Evolutionary conservation across 2,888 invertebrate genomes (phyloP).

Genomic region (Machimus rusticus): DNA sequence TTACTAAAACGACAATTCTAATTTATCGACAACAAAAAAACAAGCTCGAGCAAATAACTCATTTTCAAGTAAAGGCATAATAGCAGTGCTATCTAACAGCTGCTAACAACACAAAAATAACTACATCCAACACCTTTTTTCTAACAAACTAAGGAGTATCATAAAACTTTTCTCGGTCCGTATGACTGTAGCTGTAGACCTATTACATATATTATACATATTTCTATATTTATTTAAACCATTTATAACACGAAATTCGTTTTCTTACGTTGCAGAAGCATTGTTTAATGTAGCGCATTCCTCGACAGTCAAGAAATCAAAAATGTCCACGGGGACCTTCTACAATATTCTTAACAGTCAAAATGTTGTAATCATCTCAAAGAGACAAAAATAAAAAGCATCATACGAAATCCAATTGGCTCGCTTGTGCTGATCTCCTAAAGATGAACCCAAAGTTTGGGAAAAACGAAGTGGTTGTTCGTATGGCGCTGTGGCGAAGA

Average conservation of each 20-base stretch:
- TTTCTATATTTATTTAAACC: background rate
- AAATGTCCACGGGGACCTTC: background rate
- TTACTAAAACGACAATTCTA: background rate
- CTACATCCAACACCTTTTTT: background rate
- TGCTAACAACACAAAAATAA: too few relatives aligned
- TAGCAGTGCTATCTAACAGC: background rate
- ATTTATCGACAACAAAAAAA: background rate
- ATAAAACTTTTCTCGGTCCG: background rate
- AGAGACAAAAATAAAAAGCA: conserved; percentile 19
- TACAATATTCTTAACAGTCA: conserved; percentile 4
- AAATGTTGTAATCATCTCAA: background rate
- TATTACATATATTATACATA: too few relatives aligned
- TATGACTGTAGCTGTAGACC: too few relatives aligned
- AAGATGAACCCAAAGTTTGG: background rate
- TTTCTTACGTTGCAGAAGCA: background rate
- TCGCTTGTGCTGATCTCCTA: background rate
- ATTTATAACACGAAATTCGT: background rate
- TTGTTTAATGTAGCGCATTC: background rate
- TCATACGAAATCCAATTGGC: background rate
- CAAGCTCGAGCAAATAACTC: background rate
- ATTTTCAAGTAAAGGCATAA: background rate
- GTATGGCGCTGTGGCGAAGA: background rate
- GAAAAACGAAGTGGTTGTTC: background rate
- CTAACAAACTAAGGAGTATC: background rate
- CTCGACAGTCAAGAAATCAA: background rate